Evolutionary conservation across 2,113 vertebrate species (phyloP), one percentile per base, ranked within the genome.

Genomic region (Ameiurus melas): DNA sequence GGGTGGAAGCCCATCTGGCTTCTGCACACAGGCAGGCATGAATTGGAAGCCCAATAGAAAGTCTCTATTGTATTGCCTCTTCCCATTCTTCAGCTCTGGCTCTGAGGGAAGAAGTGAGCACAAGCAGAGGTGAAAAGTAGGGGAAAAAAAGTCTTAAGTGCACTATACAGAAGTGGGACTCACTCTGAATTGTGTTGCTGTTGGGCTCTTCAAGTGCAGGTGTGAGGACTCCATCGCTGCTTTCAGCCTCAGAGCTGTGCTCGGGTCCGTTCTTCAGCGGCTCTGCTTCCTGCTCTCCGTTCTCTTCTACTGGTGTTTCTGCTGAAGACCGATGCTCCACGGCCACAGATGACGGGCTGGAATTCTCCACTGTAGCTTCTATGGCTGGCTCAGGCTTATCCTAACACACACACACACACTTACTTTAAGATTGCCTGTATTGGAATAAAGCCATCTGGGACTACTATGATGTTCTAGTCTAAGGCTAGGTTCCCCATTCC

Each of bases 1-100:
- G 13, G 97, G 97, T 53, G 98, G 98, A 86, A 99, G 95, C 12
- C 98, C 98, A 86, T 99, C 98, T 0, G 98, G 98, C 85, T 97
- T 99, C 91, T 98, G 98, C 85, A 97, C 91, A 60, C 98, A 99
- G 66, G 97, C 97, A 4, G 97, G 97, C 97, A 97, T 97, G 94
- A 97, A 99, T 95, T 99, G 98, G 93, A 99, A 97, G 85, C 97
- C 96, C 91, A 99, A 92, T n/a, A 99, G 93, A 94, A 98, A 98
- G 33, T 97, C 96, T 86, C 98, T 93, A 92, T 96, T 93, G 0
- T 99, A 99, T 90, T 97, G 98, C 87, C 97, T 97, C 94, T 99
- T 99, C 86, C 97, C 97, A 83, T 96, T 95, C 70, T 80, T 98
- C 96, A 75, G 68, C 51, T 94, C 30, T 86, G 92, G 88, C 86